Evolutionary conservation across 1,140 invertebrate species (phyloP).

Genomic region (Gonatopus flavifemur): DNA sequence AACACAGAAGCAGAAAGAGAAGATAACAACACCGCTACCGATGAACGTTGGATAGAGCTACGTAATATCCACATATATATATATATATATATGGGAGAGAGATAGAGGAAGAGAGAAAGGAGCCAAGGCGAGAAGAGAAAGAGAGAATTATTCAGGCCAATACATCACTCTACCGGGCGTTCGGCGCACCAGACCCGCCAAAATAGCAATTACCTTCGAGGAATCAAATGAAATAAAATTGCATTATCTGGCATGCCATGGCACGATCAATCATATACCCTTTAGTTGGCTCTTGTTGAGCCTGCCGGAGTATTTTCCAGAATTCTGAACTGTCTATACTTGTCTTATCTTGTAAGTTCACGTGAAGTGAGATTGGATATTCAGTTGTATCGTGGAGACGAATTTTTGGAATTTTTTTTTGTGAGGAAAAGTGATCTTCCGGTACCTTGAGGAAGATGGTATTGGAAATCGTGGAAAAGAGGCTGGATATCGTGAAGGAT

Average conservation of each 20-base stretch:
- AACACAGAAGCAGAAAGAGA: conserved; percentile 2
- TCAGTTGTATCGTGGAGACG: no score
- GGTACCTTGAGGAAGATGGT: no score
- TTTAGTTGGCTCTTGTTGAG: conserved; percentile 37
- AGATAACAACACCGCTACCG: conserved; percentile 42
- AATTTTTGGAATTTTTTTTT: no score
- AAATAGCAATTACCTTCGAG: conserved; percentile 57
- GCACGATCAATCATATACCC: conserved; percentile 55
- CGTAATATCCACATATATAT: no score
- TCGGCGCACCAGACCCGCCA: conserved; percentile 45
- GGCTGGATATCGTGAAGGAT: no score
- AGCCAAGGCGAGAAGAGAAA: conserved; percentile 24
- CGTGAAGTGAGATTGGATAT: no score
- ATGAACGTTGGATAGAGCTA: no score
- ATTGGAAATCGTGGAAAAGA: no score
- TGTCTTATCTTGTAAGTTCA: no score
- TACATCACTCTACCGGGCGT: conserved; percentile 50
- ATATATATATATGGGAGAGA: conserved; percentile 16
- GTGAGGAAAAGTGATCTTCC: no score
- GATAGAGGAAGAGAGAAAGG: neutral
- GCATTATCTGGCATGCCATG: conserved; percentile 57
- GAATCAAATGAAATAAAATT: conserved; percentile 61
- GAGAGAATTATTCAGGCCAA: conserved; percentile 43
- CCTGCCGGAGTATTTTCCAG: conserved; percentile 27
- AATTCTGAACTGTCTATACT: conserved; percentile 25